Base-by-base conservation (phyloP, 2,113 vertebrate genomes). In the Rhynchopsitta pachyrhyncha region DNA sequence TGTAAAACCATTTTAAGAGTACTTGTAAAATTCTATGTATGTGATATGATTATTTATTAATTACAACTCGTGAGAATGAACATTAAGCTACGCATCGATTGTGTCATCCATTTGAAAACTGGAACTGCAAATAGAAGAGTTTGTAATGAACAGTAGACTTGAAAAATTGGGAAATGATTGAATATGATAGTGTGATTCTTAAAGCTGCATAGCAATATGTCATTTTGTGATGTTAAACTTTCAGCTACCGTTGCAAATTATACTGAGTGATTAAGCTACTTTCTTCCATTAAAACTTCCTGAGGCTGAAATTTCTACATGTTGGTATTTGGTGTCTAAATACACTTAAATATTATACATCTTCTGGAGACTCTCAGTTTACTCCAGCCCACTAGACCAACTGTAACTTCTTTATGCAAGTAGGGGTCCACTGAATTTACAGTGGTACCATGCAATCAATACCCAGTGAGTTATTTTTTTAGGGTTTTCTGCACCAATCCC, bases 11-110 rank as follows among this genome's bases (percentile, higher is more conserved):
- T 86, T 97, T 96, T 91, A 95, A 86, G 75, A 95, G 90, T 95
- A 96, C 89, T 76, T 98, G 95, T 98, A 97, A 95, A 97, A 94
- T 87, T 94, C 70, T 92, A 42, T 92, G 95, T 98, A 92, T 92
- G 96, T 92, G 94, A 91, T 95, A 94, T 28, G 10, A 82, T 97
- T 98, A 98, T 98, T 98, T 98, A 97, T 97, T 98, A 94, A 96
- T 96, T 96, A 90, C 96, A 79, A 96, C 84, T 97, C 75, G 79
- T 88, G 64, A 86, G 85, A 97, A 96, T 92, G 89, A 94, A 96
- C 86, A 79, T 88, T 88, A 91, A 93, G 97, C 82, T 95, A 91
- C 97, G 96, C 95, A 96, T 82, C 4, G 9, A 79, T 85, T 92
- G 76, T 74, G 74, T 76, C 69, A 92, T 92, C 67, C 35, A 28